phyloP scores from a whole-genome alignment of 2,888 invertebrate genomes.

The Synanthedon vespiformis region DNA sequence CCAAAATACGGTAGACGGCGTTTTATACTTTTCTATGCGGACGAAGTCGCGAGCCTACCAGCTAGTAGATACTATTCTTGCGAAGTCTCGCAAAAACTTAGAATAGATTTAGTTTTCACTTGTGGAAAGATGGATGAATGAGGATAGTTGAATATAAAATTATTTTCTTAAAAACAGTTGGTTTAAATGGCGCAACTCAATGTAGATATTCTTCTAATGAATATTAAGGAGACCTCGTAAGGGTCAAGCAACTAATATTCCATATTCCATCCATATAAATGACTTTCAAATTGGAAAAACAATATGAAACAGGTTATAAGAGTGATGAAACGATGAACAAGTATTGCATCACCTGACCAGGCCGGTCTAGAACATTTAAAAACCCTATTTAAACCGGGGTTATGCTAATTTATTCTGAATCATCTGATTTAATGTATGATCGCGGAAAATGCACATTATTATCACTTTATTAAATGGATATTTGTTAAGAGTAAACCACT shows the following conservation, averaged over 20 bases:
- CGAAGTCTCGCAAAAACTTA: too few species aligned
- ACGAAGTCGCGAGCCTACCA: too few species aligned
- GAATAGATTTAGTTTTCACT: too few species aligned
- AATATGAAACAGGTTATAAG: constrained; percentile 17
- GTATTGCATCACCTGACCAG: constrained; percentile 48
- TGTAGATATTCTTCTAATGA: not conserved
- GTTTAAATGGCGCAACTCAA: not conserved
- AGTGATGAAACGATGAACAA: constrained; percentile 31
- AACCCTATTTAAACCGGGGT: constrained; percentile 4
- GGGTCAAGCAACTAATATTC: not conserved
- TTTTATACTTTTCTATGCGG: too few species aligned
- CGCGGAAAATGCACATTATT: not conserved
- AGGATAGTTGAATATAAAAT: too few species aligned
- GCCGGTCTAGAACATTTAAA: constrained; percentile 19
- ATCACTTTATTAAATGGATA: too few species aligned
- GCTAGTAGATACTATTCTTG: too few species aligned
- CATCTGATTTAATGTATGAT: constrained; percentile 2
- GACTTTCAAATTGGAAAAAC: not conserved
- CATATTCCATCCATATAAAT: too few species aligned
- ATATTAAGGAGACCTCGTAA: not conserved
- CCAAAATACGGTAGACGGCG: too few species aligned
- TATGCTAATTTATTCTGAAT: constrained; percentile 10
- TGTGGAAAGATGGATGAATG: too few species aligned
- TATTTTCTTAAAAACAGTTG: too few species aligned
- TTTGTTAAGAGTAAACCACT: too few species aligned